These are phyloP conservation scores for Setophaga petechia DNA, from an alignment of 2,113 vertebrate species.

Conservation along the genomic window DNA sequence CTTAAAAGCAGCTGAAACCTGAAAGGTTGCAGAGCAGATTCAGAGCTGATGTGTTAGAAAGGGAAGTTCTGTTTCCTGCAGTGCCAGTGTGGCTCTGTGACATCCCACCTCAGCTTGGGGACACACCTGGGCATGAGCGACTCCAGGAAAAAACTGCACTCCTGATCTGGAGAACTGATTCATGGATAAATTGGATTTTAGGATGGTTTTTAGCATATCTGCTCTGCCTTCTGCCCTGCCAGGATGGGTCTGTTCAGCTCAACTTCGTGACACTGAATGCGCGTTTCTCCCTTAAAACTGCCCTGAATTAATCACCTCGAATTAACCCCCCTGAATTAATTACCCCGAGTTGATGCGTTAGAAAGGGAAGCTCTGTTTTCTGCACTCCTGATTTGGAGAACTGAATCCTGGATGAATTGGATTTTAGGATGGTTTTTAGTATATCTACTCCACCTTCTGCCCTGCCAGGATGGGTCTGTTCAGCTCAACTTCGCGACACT, in stretches of 20 bases:
- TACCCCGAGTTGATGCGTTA: no score
- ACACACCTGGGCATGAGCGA: background rate
- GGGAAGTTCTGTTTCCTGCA: background rate
- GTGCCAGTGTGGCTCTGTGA: background rate
- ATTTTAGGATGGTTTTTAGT: background rate
- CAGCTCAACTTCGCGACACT: background rate
- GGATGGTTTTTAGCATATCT: background rate
- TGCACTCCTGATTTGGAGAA: background rate
- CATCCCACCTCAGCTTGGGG: background rate
- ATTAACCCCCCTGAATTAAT: no score
- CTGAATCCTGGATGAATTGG: background rate
- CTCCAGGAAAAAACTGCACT: background rate
- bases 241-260: background rate
- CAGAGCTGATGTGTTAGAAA: background rate
- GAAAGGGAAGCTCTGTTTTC: no score
- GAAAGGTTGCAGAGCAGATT: background rate
- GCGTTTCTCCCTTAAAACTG: fast-evolving
- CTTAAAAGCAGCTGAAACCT: background rate
- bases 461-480: background rate
- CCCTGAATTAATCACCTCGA: background rate
- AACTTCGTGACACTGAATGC: background rate
- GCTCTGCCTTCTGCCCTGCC: background rate
- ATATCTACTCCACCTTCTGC: background rate
- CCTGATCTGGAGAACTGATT: background rate
- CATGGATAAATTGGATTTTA: background rate